Percentiles rank a stretch among this genome's conserved stretches.
Conservation (phyloP, 2,888 invertebrate species). For the Altica lythri region DNA sequence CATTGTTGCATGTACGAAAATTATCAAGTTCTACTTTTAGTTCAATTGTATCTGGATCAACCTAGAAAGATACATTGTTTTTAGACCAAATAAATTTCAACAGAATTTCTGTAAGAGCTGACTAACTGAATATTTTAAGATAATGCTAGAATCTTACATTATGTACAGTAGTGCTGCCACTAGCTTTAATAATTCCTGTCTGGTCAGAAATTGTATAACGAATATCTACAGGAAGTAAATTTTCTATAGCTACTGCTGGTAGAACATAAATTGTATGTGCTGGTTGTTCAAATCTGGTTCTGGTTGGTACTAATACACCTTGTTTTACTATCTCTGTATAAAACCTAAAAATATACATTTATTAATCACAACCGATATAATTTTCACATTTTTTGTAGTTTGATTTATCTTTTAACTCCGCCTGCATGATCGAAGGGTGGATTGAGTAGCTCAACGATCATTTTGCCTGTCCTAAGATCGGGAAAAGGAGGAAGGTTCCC, state of each 20-base stretch:
- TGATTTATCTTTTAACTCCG: too few relatives aligned
- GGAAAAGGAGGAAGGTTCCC: too few relatives aligned
- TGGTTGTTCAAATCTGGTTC: slow-evolving; percentile 63
- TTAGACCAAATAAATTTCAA: too few relatives aligned
- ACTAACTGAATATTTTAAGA: too few relatives aligned
- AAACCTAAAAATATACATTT: slow-evolving; percentile 67
- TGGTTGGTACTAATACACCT: slow-evolving; percentile 62
- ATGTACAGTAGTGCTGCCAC: slow-evolving; percentile 50
- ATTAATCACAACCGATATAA: too few relatives aligned
- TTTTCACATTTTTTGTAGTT: too few relatives aligned
- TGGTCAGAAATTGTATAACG: slow-evolving; percentile 63
- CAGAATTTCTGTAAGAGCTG: too few relatives aligned
- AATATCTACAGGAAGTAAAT: slow-evolving; percentile 85
- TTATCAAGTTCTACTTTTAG: slow-evolving; percentile 82
- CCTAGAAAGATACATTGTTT: too few relatives aligned
- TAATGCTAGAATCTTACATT: slow-evolving; percentile 45
- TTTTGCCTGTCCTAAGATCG: too few relatives aligned
- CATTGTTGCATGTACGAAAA: slow-evolving; percentile 61
- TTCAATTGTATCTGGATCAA: slow-evolving; percentile 74
- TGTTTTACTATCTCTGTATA: slow-evolving; percentile 80
- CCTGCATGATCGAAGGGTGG: too few relatives aligned
- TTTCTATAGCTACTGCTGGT: slow-evolving; percentile 83
- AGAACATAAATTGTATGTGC: slow-evolving; percentile 86
- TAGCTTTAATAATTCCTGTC: slow-evolving; percentile 48
- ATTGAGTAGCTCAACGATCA: too few relatives aligned